phyloP scores from a whole-genome alignment of 1,140 invertebrate genomes.

The Drosophila teissieri region DNA sequence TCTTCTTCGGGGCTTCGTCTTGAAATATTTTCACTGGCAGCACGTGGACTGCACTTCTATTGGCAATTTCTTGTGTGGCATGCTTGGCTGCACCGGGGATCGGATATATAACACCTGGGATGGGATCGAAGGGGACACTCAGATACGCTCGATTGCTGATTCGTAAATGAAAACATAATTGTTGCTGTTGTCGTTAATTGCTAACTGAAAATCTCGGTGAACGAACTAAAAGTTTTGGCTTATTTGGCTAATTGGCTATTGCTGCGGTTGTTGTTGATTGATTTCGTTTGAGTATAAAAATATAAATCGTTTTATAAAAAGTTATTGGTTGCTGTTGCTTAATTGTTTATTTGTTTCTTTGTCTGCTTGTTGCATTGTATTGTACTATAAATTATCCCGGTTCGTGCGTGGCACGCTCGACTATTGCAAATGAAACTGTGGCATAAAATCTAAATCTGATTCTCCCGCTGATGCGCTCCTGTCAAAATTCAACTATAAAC shows the following conservation, averaged over 20 bases:
- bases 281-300: constrained; percentile 80
- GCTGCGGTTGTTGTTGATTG: constrained; percentile 60
- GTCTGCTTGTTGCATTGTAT: constrained; percentile 75
- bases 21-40: constrained; percentile 23
- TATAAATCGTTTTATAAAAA: constrained; percentile 84
- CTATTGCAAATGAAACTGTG: constrained; percentile 84
- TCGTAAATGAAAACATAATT: constrained; percentile 65
- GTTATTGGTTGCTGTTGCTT: constrained; percentile 73
- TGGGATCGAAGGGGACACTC: constrained; percentile 18
- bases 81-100: constrained; percentile 10
- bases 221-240: constrained; percentile 76
- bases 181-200: constrained; percentile 73
- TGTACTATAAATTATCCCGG: constrained; percentile 85
- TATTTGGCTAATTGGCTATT: constrained; percentile 81
- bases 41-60: constrained; percentile 33
- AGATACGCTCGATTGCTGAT: constrained; percentile 48
- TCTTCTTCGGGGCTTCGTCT: constrained; percentile 60
- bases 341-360: constrained; percentile 54
- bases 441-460: constrained; percentile 71
- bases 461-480: constrained; percentile 18
- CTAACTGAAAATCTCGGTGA: constrained; percentile 57
- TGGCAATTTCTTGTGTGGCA: constrained; percentile 55
- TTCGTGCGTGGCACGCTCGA: constrained; percentile 68
- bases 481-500: constrained; percentile 73
- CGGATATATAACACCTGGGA: constrained; percentile 7